These are phyloP conservation scores for Pongo abelii DNA, from an alignment of 2,113 vertebrate species.

Conservation along the genomic window DNA sequence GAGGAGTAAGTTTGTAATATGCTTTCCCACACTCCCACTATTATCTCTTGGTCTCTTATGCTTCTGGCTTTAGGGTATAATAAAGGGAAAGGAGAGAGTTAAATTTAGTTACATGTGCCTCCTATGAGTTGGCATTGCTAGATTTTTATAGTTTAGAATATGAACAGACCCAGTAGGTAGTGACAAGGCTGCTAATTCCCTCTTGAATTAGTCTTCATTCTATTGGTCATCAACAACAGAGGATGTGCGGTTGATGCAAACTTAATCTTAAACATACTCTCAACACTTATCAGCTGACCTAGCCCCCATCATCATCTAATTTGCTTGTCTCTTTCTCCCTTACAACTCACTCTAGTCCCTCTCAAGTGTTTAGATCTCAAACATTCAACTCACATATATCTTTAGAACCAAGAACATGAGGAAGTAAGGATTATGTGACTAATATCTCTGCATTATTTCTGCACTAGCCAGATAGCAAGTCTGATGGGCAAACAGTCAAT, in stretches of 20 bases:
- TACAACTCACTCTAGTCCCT: not conserved
- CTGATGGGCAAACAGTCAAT: not conserved
- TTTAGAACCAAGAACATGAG: constrained; percentile 13
- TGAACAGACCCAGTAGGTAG: not conserved
- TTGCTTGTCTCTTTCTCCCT: not conserved
- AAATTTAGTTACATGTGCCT: not conserved
- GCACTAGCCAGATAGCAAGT: not conserved
- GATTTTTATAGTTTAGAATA: not conserved
- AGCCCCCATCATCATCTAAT: not conserved
- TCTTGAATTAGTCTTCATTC: not conserved
- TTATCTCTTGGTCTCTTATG: not conserved
- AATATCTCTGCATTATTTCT: not conserved
- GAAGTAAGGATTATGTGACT: not conserved
- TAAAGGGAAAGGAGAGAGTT: not conserved
- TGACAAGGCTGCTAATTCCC: not conserved
- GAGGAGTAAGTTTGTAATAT: not conserved
- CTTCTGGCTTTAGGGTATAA: not conserved
- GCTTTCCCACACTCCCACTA: not conserved
- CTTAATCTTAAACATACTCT: not conserved
- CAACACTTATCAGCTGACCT: not conserved
- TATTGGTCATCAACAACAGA: not conserved
- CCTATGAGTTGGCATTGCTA: not conserved
- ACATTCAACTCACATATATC: not conserved
- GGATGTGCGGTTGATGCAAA: not conserved
- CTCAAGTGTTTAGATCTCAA: not conserved